Percentiles rank a stretch among this genome's conserved stretches.
These are phyloP conservation scores for Lonchura striata DNA, from an alignment of 2,113 vertebrate genomes.

Conservation along the genomic window DNA sequence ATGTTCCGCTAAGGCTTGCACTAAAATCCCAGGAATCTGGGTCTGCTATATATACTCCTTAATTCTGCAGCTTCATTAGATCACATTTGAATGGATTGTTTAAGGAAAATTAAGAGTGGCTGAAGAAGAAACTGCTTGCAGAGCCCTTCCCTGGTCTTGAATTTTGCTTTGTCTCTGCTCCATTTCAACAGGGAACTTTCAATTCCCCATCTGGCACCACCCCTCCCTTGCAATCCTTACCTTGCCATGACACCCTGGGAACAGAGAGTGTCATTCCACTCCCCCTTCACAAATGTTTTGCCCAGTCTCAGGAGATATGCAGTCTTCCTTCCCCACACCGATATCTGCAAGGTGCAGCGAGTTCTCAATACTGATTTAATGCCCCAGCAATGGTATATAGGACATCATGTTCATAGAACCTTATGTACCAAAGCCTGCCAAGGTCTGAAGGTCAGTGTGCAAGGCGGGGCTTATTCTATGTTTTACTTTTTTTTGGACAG, in stretches of 20 bases:
- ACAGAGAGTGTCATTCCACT: background rate
- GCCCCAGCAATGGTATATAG: rapidly evolving
- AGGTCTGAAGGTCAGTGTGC: background rate
- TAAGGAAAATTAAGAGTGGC: background rate
- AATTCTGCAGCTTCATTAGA: background rate
- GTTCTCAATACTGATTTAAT: background rate
- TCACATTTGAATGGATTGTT: background rate
- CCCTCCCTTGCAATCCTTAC: background rate
- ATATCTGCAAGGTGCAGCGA: background rate
- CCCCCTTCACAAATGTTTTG: rapidly evolving
- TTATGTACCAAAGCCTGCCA: background rate
- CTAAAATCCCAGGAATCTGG: background rate
- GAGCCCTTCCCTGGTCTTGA: background rate
- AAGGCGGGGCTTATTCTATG: background rate
- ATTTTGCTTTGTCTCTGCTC: background rate
- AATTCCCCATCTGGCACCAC: background rate
- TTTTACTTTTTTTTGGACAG: background rate
- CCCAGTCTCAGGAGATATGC: background rate
- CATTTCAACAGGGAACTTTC: background rate
- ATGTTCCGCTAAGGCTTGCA: background rate
- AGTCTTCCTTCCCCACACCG: background rate
- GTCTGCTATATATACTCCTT: background rate
- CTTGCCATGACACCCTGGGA: background rate
- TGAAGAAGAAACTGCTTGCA: background rate
- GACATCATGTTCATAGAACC: rapidly evolving